Conservation (phyloP, 2,797 vertebrate genomes). For the Apogon talboti region DNA sequence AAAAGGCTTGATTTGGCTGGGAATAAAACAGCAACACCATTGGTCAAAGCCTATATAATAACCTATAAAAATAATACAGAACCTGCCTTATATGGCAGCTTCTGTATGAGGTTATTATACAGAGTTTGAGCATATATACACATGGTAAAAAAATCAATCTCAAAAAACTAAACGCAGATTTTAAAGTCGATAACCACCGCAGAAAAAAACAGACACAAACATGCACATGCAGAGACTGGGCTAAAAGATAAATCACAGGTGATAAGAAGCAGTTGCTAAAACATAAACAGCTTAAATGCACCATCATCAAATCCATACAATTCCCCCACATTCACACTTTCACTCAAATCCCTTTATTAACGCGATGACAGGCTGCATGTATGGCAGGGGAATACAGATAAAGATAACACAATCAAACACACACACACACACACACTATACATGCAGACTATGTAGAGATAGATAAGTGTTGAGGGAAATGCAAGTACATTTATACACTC, state of each 20-base stretch:
- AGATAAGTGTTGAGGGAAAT: slow-evolving; percentile 11
- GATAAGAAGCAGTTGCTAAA: slow-evolving; percentile 41
- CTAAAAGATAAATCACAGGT: slow-evolving; percentile 37
- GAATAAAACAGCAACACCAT: neutral
- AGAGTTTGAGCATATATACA: no score
- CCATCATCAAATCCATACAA: slow-evolving; percentile 49
- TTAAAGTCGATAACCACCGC: slow-evolving; percentile 1
- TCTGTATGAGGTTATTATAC: no score
- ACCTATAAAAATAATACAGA: neutral
- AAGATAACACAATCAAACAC: slow-evolving; percentile 29
- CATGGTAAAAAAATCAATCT: neutral
- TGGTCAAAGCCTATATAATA: neutral
- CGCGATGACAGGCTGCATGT: slow-evolving; percentile 18
- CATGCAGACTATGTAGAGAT: slow-evolving; percentile 7
- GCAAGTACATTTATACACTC: neutral
- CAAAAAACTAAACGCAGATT: neutral
- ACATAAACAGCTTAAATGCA: slow-evolving; percentile 42
- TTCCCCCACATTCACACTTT: slow-evolving; percentile 31
- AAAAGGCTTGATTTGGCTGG: slow-evolving; percentile 16
- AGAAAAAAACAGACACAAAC: slow-evolving; percentile 15
- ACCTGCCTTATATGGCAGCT: no score
- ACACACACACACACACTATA: slow-evolving; percentile 14
- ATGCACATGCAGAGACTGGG: neutral
- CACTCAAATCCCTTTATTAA: slow-evolving; percentile 43
- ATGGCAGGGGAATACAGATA: slow-evolving; percentile 30